phyloP scores from a whole-genome alignment of 2,888 invertebrate genomes.

The Tetramorium bicarinatum region DNA sequence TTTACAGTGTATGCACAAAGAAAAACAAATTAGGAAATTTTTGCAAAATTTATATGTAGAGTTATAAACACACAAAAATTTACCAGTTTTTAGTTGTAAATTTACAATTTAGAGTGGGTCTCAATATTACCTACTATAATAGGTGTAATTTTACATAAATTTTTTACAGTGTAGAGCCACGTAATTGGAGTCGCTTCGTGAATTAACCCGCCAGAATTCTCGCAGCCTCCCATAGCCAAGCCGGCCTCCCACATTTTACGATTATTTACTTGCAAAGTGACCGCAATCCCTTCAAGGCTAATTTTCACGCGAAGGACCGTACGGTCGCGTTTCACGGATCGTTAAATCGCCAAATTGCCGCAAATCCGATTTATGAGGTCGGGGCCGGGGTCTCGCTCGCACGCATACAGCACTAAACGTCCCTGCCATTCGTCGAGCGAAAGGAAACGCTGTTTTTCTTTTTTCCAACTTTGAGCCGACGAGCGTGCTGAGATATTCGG shows the following conservation, averaged over 20 bases:
- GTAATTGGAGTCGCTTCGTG: constrained; percentile 11
- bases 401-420: neutral
- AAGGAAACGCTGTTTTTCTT: neutral
- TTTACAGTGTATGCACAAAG: too few relatives aligned
- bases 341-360: constrained; percentile 61
- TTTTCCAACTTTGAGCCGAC: neutral
- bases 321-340: constrained; percentile 54
- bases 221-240: neutral
- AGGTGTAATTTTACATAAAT: too few relatives aligned
- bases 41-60: too few relatives aligned
- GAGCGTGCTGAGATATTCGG: constrained; percentile 1
- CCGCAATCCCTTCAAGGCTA: constrained; percentile 1
- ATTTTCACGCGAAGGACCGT: neutral
- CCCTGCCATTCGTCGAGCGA: neutral
- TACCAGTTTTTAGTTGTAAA: too few relatives aligned
- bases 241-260: neutral
- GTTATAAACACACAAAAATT: too few relatives aligned
- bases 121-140: too few relatives aligned
- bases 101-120: too few relatives aligned
- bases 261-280: constrained; percentile 11
- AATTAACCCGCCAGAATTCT: neutral
- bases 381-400: neutral
- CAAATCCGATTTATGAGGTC: constrained; percentile 17
- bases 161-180: too few relatives aligned
- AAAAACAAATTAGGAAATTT: too few relatives aligned